These are phyloP conservation scores for Dynastes hyllus DNA, from an alignment of 2,888 invertebrate species.

Conservation along the genomic window DNA sequence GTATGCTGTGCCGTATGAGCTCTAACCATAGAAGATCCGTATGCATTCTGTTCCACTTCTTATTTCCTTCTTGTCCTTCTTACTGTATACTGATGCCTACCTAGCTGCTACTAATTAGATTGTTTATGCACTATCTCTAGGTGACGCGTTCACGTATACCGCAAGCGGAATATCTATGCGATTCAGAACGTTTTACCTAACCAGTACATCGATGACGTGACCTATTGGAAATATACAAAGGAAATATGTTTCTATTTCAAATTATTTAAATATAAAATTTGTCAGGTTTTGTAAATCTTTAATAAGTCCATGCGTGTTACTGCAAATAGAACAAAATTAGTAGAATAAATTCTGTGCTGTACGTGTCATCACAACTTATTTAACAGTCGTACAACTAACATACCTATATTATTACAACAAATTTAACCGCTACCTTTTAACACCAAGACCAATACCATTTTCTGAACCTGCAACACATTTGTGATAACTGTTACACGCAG, in stretches of 20 bases:
- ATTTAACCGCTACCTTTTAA: too few relatives aligned
- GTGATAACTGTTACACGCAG: too few relatives aligned
- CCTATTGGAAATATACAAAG: constrained; percentile 1
- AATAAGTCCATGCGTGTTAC: too few relatives aligned
- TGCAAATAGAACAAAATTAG: too few relatives aligned
- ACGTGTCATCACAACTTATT: too few relatives aligned
- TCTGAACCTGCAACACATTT: too few relatives aligned
- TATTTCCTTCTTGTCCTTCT: constrained; percentile 2
- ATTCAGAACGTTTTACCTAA: not conserved
- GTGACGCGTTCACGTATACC: constrained; percentile 25
- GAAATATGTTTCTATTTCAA: not conserved
- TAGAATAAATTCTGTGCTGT: too few relatives aligned
- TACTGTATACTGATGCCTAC: not conserved
- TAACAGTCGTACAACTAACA: too few relatives aligned
- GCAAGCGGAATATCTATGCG: constrained; percentile 3
- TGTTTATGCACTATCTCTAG: constrained; percentile 32
- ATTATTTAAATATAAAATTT: not conserved
- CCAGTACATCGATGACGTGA: not conserved
- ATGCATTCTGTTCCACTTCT: constrained; percentile 19
- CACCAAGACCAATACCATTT: too few relatives aligned
- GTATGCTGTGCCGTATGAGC: constrained; percentile 2
- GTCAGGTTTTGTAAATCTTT: too few relatives aligned
- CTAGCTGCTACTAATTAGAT: constrained; percentile 15
- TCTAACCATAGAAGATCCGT: constrained; percentile 13
- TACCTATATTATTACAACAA: too few relatives aligned